phyloP scores from a whole-genome alignment of 2,888 invertebrate species.

The Microchrysa polita region DNA sequence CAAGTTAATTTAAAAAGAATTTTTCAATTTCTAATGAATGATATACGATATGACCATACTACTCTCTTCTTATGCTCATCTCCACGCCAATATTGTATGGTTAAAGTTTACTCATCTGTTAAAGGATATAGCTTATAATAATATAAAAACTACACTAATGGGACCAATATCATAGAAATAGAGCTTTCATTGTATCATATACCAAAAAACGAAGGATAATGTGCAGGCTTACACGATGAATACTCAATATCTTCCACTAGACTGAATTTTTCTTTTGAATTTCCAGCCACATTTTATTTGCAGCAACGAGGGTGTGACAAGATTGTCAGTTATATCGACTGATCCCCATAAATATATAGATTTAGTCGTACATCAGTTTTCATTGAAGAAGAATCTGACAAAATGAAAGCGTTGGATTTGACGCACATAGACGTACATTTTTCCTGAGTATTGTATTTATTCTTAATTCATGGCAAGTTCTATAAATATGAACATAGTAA shows the following conservation, averaged over 20 bases:
- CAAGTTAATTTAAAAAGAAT: too few relatives aligned
- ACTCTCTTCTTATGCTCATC: too few relatives aligned
- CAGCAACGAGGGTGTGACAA: not conserved
- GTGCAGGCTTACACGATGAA: slow-evolving; percentile 31
- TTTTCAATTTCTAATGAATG: too few relatives aligned
- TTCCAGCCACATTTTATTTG: slow-evolving; percentile 17
- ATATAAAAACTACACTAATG: not conserved
- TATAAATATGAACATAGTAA: slow-evolving; percentile 32
- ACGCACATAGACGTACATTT: not conserved
- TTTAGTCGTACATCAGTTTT: too few relatives aligned
- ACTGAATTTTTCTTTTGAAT: slow-evolving; percentile 34
- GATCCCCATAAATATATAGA: not conserved
- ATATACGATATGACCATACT: too few relatives aligned
- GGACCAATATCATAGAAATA: slow-evolving; percentile 20
- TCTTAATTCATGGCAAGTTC: slow-evolving; percentile 18
- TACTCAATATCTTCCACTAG: slow-evolving; percentile 40
- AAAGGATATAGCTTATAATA: not conserved
- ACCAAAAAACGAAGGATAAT: slow-evolving; percentile 5
- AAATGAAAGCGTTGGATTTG: not conserved
- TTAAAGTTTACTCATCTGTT: too few relatives aligned
- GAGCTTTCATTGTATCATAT: not conserved
- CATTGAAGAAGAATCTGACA: too few relatives aligned
- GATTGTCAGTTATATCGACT: not conserved
- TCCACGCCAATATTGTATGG: too few relatives aligned
- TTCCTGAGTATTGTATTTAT: not conserved